Base-by-base conservation (phyloP, 2,888 invertebrate species). In the Danaus chrysippus region DNA sequence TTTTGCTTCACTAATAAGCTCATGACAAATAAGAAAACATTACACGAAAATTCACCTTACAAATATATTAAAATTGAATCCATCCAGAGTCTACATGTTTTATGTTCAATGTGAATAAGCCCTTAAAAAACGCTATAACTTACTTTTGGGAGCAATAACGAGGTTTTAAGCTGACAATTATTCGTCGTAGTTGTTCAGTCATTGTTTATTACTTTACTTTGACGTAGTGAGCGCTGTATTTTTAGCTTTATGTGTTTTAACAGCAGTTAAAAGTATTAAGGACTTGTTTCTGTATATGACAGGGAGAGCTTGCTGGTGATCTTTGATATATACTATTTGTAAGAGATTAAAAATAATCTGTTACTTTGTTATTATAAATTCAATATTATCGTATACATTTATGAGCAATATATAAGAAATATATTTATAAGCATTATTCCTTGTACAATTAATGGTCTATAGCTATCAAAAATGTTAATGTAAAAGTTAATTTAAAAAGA, bases 111-210 rank as follows among this genome's bases (percentile, higher is more conserved):
- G 10, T 34, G 44, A 3, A 41, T 42, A 42, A 42, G 34, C 54
- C 41, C 49, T 58, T 79, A 80, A 79, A 75, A 78, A 75, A 73
- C 72, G 73, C 74, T 73, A 77, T 83, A 81, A 79, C 73, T 83
- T 77, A 82, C 72, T 68, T 69, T 73, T 72, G 68, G 74, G 76
- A 72, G 70, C 77, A 76, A 74, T 86, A 78, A 81, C 72, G 75
- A 76, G 79, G 79, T 78, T 86, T 82, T 79, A 82, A 79, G 74
- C 80, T 76, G 82, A 83, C 83, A 83, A 82, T 84, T 82, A 85
- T 81, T 78, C 73, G 76, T 71, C 73, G 76, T 75, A 80, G 73
- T 77, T 80, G 76, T 80, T 80, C 79, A 78, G 76, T 71, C 73
- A 73, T 81, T 82, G 81, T 86, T 86, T 86, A 86, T 83, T 73